phyloP scores from a whole-genome alignment of 2,888 invertebrate genomes.

The Theodoxus fluviatilis region DNA sequence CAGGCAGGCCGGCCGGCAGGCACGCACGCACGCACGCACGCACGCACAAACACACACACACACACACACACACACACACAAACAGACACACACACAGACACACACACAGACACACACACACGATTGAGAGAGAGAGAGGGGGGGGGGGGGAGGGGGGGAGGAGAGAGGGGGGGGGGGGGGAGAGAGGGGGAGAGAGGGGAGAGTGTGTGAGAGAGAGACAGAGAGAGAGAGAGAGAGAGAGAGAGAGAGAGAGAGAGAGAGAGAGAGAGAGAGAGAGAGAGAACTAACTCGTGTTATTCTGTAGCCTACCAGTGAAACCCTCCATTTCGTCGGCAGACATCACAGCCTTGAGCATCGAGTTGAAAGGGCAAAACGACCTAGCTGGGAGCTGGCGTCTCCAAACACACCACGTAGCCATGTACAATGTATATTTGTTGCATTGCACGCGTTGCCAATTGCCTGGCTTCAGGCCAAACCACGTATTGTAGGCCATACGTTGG shows the following conservation, averaged over 20 bases:
- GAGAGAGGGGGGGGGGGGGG: background rate
- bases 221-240: background rate
- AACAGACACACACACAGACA: conserved; percentile 9
- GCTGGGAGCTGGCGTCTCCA: no score
- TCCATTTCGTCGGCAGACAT: no score
- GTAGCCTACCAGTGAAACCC: no score
- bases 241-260: background rate
- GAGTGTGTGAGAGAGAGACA: conserved; percentile 5
- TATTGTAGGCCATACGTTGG: no score
- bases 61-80: background rate
- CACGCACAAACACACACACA: conserved; percentile 6
- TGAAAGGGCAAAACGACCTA: no score
- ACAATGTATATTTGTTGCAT: no score
- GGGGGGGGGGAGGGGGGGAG: conserved; percentile 1
- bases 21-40: conserved; percentile 11
- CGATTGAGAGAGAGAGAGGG: background rate
- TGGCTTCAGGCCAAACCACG: no score
- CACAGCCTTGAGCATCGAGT: no score
- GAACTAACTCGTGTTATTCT: no score
- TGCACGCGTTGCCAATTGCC: no score
- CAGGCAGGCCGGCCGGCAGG: no score
- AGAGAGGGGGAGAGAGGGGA: background rate
- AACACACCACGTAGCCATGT: no score
- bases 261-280: background rate
- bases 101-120: conserved; percentile 7